Conservation (phyloP, 92 coral and sea anemone genomes). For the Blastomussa wellsi region DNA sequence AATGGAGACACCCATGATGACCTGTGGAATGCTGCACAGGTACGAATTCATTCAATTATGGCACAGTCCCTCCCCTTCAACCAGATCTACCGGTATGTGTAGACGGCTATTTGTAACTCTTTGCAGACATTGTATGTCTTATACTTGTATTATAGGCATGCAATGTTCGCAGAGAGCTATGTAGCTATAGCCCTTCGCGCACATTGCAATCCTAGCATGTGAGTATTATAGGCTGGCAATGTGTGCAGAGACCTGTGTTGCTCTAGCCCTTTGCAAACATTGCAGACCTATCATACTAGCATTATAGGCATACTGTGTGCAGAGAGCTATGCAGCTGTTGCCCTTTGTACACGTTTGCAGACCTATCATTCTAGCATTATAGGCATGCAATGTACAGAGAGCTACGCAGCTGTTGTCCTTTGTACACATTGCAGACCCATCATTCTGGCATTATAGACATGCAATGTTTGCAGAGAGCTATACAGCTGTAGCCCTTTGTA, state of each 20-base stretch:
- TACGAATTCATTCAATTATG: background rate
- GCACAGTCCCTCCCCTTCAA: too few species aligned
- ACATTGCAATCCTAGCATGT: background rate
- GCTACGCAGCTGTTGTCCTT: background rate
- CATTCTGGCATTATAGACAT: background rate
- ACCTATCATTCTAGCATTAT: too few species aligned
- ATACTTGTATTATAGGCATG: background rate
- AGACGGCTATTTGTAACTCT: too few species aligned
- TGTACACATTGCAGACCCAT: background rate
- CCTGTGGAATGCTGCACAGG: slow-evolving; percentile 92
- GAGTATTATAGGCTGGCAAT: background rate
- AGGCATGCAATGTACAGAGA: background rate
- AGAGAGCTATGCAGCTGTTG: too few species aligned
- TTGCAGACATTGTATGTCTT: too few species aligned
- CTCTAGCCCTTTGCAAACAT: too few species aligned
- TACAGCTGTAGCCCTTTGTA: too few species aligned
- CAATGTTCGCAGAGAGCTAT: background rate
- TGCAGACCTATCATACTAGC: background rate
- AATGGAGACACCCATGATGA: slow-evolving; percentile 71
- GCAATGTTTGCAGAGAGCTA: too few species aligned
- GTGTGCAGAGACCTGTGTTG: too few species aligned
- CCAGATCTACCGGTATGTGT: too few species aligned
- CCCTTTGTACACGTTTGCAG: too few species aligned
- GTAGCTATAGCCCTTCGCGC: background rate
- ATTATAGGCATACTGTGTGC: background rate